phyloP scores from a whole-genome alignment of 37 sponge, comb jelly and placozoan genomes.

The Ephydatia muelleri region DNA sequence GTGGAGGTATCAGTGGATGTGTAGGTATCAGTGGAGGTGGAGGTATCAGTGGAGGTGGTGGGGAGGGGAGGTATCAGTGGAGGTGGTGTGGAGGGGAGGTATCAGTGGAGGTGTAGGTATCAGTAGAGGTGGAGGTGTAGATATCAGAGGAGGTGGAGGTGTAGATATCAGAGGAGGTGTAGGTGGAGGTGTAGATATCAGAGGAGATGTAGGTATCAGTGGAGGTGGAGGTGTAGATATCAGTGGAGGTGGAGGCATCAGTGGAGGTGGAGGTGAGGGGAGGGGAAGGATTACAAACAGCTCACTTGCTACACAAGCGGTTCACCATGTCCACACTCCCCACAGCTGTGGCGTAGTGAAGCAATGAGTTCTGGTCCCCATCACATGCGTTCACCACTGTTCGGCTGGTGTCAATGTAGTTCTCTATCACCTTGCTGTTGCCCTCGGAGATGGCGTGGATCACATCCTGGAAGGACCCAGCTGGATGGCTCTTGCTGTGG shows the following conservation, averaged over 20 bases:
- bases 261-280: neutral
- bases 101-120: too few relatives aligned
- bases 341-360: constrained; percentile 72
- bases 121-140: too few relatives aligned
- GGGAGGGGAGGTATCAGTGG: too few relatives aligned
- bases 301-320: constrained; percentile 48
- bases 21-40: too few relatives aligned
- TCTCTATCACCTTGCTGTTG: constrained; percentile 13
- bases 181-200: neutral
- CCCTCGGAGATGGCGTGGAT: constrained; percentile 35
- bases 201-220: neutral
- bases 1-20: too few relatives aligned
- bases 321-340: constrained; percentile 27
- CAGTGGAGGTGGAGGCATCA: too few relatives aligned
- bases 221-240: too few relatives aligned
- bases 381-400: constrained; percentile 35
- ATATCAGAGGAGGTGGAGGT: too few relatives aligned
- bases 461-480: constrained; percentile 46
- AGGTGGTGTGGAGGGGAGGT: too few relatives aligned
- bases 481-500: constrained; percentile 4
- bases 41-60: too few relatives aligned
- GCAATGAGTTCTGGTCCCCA: constrained; percentile 51
- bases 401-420: constrained; percentile 15
- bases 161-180: too few relatives aligned
- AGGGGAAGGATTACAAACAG: neutral